A percentile compares a stretch with the other conserved stretches of the same genome.
Conservation (phyloP, 2,888 invertebrate genomes). For the Timema podura region DNA sequence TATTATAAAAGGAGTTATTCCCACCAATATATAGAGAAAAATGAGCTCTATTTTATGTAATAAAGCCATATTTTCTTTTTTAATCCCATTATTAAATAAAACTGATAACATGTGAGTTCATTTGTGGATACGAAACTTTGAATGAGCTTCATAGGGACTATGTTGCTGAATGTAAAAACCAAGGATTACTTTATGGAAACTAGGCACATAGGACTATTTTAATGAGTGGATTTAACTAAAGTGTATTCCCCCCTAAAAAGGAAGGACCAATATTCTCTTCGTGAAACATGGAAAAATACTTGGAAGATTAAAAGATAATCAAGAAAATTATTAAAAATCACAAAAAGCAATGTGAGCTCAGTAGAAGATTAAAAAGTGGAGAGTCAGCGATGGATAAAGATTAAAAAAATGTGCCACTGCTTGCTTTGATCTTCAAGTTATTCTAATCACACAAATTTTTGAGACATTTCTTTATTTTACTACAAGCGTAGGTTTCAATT, state of each 20-base stretch:
- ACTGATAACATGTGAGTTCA: slow-evolving; percentile 33
- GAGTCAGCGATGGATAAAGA: slow-evolving; percentile 6
- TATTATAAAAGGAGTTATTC: too few relatives aligned
- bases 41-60: too few relatives aligned
- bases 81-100: slow-evolving; percentile 35
- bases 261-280: slow-evolving; percentile 9
- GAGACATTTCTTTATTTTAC: slow-evolving; percentile 13
- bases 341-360: slow-evolving; percentile 19
- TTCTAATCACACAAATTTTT: not conserved
- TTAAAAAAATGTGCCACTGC: slow-evolving; percentile 3
- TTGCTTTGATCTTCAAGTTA: slow-evolving; percentile 15
- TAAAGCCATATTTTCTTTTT: too few relatives aligned
- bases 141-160: slow-evolving; percentile 12
- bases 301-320: not conserved
- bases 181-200: slow-evolving; percentile 10
- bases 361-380: slow-evolving; percentile 8
- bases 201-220: slow-evolving; percentile 8
- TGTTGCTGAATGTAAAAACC: slow-evolving; percentile 30
- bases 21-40: too few relatives aligned
- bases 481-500: slow-evolving; percentile 17
- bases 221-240: slow-evolving; percentile 12
- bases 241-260: slow-evolving; percentile 7
- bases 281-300: slow-evolving; percentile 13
- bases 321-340: slow-evolving; percentile 12
- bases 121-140: slow-evolving; percentile 36